Base-by-base conservation (phyloP, 2,888 invertebrate genomes). In the Cephus pulcher region DNA sequence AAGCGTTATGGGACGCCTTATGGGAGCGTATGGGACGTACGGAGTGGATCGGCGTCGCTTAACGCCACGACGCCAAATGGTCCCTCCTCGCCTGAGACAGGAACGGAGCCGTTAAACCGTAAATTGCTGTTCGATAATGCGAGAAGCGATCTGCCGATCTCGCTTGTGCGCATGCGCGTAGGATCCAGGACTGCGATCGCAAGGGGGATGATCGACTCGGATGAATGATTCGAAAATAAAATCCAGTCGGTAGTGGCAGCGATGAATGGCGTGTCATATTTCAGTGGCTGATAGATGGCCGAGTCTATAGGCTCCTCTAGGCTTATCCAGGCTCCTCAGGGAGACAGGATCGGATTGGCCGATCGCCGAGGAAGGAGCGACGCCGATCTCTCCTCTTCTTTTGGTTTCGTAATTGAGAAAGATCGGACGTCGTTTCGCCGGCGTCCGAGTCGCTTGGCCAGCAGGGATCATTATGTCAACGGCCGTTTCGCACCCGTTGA, bases 401-500 rank as follows among this genome's bases (percentile, higher is more conserved):
- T 71, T 12, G 71, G 74, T 74, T 74, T 74, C 74, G 74, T 74
- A 74, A 74, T 74, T 69, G 69, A 37, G 30, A 74, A 74, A 37
- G 40, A 74, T 74, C 56, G 56, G 56, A 56, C 56, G 56, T 56
- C 35, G 74, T 74, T 74, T 56, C 37, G 68, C 68, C 76, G 77
- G 37, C 37, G 15, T 15, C 4, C 4, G 15, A 40, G 56, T 56
- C 69, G 73, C 12, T 35, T 30, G 74, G 33, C 70, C 70, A 15
- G 11, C n/a, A 32, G 73, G 34, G 35, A 73, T 82, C 81, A 78
- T 76, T 77, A 73, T 77, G 76, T 76, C 74, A 73, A 74, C 77
- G 76, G 75, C 84, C 83, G 86, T 85, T 84, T 89, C 87, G 88
- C 89, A 82, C 88, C 87, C 88, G 87, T 88, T 90, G 90, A 90